phyloP scores from a whole-genome alignment of 2,113 vertebrate genomes.

The Athene cunicularia region DNA sequence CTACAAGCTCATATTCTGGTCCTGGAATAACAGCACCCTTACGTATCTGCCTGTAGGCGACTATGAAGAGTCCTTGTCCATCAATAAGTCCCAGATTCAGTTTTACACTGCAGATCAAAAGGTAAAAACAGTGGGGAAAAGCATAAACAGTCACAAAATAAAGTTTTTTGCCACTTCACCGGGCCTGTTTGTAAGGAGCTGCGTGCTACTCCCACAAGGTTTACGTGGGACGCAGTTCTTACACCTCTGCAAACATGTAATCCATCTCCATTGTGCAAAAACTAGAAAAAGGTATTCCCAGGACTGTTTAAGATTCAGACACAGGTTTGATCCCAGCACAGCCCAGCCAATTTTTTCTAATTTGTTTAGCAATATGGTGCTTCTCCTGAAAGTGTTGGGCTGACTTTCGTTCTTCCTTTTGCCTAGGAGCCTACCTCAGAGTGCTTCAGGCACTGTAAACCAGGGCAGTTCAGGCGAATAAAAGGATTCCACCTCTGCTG shows the following conservation, averaged over 20 bases:
- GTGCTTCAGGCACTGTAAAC: constrained; percentile 80
- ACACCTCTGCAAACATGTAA: not conserved
- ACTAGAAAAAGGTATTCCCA: not conserved
- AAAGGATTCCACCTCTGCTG: constrained; percentile 78
- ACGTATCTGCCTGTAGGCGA: constrained; percentile 68
- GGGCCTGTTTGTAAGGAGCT: not conserved
- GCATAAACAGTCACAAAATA: not conserved
- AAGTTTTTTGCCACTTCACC: not conserved
- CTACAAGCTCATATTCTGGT: constrained; percentile 82
- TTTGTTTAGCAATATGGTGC: rapidly evolving
- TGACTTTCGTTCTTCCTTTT: not conserved
- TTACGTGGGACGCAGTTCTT: not conserved
- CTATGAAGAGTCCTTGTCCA: constrained; percentile 63
- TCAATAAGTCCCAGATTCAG: constrained; percentile 64
- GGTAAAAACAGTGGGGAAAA: not conserved
- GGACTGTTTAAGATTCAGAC: not conserved
- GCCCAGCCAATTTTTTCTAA: rapidly evolving
- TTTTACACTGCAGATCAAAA: constrained; percentile 78
- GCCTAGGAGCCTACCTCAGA: constrained; percentile 81
- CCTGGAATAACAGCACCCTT: constrained; percentile 56
- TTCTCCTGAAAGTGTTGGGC: not conserved
- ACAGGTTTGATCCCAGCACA: not conserved
- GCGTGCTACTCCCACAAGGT: not conserved
- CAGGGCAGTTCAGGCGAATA: constrained; percentile 76
- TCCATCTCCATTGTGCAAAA: not conserved